Evolutionary conservation across 53 echinoderm and acorn worm genomes (phyloP).

Genomic region (Luidia sarsii): DNA sequence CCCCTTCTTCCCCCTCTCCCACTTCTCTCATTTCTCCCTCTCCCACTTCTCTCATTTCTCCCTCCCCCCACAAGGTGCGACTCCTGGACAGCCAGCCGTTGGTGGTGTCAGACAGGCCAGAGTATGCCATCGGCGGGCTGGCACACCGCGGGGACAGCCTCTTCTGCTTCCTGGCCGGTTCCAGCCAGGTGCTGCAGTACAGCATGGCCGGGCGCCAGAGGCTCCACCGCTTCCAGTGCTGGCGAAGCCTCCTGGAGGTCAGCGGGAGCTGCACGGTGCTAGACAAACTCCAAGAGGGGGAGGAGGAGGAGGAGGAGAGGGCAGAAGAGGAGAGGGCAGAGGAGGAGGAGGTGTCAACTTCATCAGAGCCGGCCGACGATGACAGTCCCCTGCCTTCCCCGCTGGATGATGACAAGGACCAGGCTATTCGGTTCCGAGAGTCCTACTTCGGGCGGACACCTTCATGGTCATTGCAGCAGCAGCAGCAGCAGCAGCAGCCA

Average conservation of each 20-base stretch:
- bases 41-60: too few species aligned
- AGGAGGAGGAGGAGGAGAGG: background rate
- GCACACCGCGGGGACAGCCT: constrained; percentile 50
- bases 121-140: constrained; percentile 38
- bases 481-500: too few species aligned
- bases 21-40: too few species aligned
- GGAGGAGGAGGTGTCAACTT: too few species aligned
- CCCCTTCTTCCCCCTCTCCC: constrained; percentile 13
- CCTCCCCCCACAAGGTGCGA: constrained; percentile 11
- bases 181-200: constrained; percentile 61
- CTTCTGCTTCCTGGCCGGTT: constrained; percentile 67
- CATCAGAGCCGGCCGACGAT: too few species aligned
- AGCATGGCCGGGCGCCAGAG: constrained; percentile 44
- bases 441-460: background rate
- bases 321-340: too few species aligned
- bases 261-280: background rate
- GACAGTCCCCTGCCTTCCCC: background rate
- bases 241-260: background rate
- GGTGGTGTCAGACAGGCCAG: constrained; percentile 26
- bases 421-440: background rate
- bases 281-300: too few species aligned
- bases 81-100: constrained; percentile 36
- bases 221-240: constrained; percentile 49
- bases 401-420: background rate
- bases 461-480: background rate